Percentiles rank a stretch among this genome's conserved stretches.
phyloP scores from a whole-genome alignment of 2,888 invertebrate genomes.

The Tipula unca region DNA sequence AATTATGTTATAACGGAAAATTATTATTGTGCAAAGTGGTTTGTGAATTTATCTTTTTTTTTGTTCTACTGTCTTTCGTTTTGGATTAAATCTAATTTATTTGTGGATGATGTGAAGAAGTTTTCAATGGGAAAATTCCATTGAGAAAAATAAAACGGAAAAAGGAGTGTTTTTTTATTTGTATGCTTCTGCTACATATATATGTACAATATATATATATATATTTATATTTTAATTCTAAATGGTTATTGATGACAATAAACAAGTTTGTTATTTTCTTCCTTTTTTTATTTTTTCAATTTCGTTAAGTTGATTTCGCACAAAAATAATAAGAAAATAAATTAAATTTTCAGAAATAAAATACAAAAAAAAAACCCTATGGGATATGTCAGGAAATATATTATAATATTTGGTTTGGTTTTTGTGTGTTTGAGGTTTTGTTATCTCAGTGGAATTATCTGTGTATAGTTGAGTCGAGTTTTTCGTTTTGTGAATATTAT shows the following conservation, averaged over 20 bases:
- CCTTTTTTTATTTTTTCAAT: background rate
- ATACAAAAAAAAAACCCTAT: background rate
- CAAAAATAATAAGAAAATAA: background rate
- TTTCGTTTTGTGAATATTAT: background rate
- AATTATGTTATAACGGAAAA: background rate
- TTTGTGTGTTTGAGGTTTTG: background rate
- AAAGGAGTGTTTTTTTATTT: slow-evolving; percentile 14
- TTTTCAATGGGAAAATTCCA: background rate
- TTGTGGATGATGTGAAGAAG: background rate
- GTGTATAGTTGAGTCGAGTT: background rate
- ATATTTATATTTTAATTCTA: background rate
- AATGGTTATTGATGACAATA: background rate
- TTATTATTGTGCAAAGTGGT: slow-evolving; percentile 8
- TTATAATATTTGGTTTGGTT: background rate
- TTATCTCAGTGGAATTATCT: background rate
- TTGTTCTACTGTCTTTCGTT: background rate
- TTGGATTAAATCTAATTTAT: background rate
- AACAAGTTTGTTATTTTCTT: background rate
- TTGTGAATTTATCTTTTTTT: background rate
- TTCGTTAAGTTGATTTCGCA: background rate
- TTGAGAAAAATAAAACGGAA: background rate
- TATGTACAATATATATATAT: no score
- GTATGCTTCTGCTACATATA: background rate
- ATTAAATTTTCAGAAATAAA: background rate
- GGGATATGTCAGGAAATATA: background rate